Base-by-base conservation (phyloP, 2,113 vertebrate species). In the Sebastes fasciatus region DNA sequence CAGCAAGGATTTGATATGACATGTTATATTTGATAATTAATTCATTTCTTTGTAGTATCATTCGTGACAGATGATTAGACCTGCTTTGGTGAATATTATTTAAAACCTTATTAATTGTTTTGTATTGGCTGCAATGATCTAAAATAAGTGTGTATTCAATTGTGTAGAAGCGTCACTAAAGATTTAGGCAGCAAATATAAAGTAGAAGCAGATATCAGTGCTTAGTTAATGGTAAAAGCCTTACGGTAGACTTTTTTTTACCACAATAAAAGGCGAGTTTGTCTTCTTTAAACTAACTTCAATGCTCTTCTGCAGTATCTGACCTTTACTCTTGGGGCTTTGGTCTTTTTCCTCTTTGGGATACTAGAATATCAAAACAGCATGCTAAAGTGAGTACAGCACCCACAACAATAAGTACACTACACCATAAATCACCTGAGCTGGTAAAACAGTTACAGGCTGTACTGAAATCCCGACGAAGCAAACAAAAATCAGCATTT, bases 401-500 rank as follows among this genome's bases (percentile, higher is more conserved):
- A 78, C 46, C 40, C 49, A 49, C 26, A 80, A 60, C 43, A 84
- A 51, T 54, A 52, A 77, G 13, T 68, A 45, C 45, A 8, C 48
- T 3, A 4, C 26, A 34, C 40, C 52, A 83, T 86, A 74, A 78
- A 77, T 82, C 83, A 80, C 49, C 49, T 77, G 64, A 77, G 68
- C 46, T 58, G 23, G 43, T 66, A 14, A 58, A 89, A 84, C 62
- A 61, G 70, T 85, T 55, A 55, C 64, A 74, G 49, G 54, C 62
- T 86, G 63, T 45, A 40, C 74, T 83, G 48, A 82, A 87, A 82
- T 77, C 60, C 49, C 0, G 17, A 80, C 52, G 57, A 80, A 86
- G 74, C 76, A 78, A 86, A 74, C 57, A 77, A 77, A 80, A 80
- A 62, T 74, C 17, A 62, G 55, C 75, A 80, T 21, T 84, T 71